Evolutionary conservation across 2,888 invertebrate genomes (phyloP), one percentile per base, ranked within the genome.

Genomic region (Tipula helvola): DNA sequence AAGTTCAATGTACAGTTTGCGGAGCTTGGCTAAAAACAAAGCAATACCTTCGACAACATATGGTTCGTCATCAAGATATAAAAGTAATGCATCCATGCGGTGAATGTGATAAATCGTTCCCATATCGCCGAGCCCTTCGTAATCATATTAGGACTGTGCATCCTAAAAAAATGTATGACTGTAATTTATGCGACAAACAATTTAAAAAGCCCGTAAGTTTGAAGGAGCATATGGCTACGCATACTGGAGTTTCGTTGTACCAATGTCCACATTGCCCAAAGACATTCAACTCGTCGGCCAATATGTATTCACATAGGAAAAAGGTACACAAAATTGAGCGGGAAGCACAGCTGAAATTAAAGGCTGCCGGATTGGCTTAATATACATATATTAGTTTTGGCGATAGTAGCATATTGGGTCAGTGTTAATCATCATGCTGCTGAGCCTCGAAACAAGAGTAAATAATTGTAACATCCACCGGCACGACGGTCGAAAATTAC

Each of bases 231-330:
- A 91, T 91, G 90, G 90, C 91, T 16, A 90, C 90, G 13, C 91
- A 92, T 57, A 91, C 91, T 0, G 91, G 91, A 10, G 91, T 91
- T 87, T 90, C 90, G 86, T 88, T 92, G 3, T 92, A 92, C 88
- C 90, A 90, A 86, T 92, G 91, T 85, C 90, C 90, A 0, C 90
- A 91, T 87, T 91, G 91, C 86, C 89, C 91, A 2, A 90, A 90
- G 88, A 91, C 91, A 5, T 92, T 91, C 87, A 91, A 91, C 87
- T 91, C 91, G 4, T 90, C 90, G 88, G 91, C 91, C 3, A 91
- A 91, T 87, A 90, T 91, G 90, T 91, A 91, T 88, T 90, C 91
- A 0, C 91, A 92, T 88, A 89, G 91, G 83, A 91, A 91, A 87
- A 91, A 91, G 87, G 89, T 90, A 36, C 91, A 92, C 89, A 90